Conservation (phyloP, 1,140 invertebrate genomes). For the Argopecten irradians region DNA sequence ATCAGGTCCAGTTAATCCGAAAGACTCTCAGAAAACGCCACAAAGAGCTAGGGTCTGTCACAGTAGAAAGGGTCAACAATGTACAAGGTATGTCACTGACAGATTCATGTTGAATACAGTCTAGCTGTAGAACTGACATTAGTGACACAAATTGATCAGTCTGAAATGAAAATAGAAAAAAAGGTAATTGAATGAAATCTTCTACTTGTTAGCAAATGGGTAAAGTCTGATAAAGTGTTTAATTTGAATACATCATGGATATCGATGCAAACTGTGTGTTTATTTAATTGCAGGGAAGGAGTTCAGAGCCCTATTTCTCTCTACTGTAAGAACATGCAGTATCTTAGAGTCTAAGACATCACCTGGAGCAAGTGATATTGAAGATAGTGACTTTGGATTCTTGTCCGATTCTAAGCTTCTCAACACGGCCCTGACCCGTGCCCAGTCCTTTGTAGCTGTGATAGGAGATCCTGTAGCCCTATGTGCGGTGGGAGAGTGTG, state of each 20-base stretch:
- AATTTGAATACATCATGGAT: too few species aligned
- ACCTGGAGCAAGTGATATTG: constrained; percentile 71
- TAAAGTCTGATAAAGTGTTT: too few species aligned
- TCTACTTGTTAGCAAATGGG: too few species aligned
- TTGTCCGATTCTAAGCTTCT: constrained; percentile 88
- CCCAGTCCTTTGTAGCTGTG: constrained; percentile 89
- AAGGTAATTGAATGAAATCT: too few species aligned
- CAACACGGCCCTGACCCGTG: constrained; percentile 91
- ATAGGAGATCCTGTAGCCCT: constrained; percentile 90
- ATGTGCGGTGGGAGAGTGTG: constrained; percentile 70
- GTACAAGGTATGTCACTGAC: constrained; percentile 82
- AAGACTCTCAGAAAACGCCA: constrained; percentile 83
- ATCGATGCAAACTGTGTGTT: background rate
- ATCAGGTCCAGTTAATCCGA: constrained; percentile 72
- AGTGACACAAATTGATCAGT: background rate
- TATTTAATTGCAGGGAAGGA: constrained; percentile 82
- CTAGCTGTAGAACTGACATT: background rate
- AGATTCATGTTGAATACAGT: background rate
- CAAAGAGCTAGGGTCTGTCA: constrained; percentile 84
- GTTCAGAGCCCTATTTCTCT: constrained; percentile 89
- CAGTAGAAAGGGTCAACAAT: constrained; percentile 89
- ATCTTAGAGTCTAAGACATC: constrained; percentile 79
- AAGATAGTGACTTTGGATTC: constrained; percentile 88
- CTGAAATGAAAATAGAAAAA: too few species aligned
- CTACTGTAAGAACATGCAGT: constrained; percentile 87